Evolutionary conservation across 2,888 invertebrate genomes (phyloP).

Genomic region (Lasioglossum figueresi): DNA sequence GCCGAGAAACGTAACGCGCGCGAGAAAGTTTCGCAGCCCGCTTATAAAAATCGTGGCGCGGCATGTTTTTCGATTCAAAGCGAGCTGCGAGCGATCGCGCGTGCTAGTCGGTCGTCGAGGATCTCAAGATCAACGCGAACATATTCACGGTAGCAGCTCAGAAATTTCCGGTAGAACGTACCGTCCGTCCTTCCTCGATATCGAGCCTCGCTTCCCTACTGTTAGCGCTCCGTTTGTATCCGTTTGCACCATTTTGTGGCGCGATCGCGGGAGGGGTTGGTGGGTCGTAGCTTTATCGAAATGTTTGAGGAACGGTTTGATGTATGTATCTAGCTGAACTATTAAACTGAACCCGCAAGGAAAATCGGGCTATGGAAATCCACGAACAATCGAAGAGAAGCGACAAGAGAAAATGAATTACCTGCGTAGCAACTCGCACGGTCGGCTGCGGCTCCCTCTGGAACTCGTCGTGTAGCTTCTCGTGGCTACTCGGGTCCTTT

Average conservation of each 20-base stretch:
- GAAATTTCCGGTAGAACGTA: neutral
- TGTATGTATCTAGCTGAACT: too few relatives aligned
- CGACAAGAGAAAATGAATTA: conserved; percentile 3
- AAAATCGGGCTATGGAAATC: too few relatives aligned
- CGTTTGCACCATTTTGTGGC: neutral
- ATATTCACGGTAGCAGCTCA: neutral
- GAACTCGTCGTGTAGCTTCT: conserved; percentile 48
- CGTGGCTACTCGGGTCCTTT: conserved; percentile 37
- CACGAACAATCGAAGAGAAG: neutral
- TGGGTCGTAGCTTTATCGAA: too few relatives aligned
- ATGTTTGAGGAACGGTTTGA: too few relatives aligned
- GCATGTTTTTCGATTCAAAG: neutral
- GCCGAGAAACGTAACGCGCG: conserved; percentile 12
- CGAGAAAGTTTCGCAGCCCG: neutral
- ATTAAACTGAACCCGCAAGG: too few relatives aligned
- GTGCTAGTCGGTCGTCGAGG: neutral
- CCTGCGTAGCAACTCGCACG: conserved; percentile 59
- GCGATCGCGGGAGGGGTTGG: neutral
- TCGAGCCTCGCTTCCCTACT: neutral
- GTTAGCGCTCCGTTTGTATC: neutral
- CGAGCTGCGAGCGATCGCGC: neutral
- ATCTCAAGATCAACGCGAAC: neutral
- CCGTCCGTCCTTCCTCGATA: neutral
- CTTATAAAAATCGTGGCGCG: neutral
- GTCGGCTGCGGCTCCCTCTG: conserved; percentile 57